Percentiles rank a stretch among this genome's conserved stretches.
Conservation (phyloP, 2,888 invertebrate genomes). For the Sphaerophoria rueppellii region DNA sequence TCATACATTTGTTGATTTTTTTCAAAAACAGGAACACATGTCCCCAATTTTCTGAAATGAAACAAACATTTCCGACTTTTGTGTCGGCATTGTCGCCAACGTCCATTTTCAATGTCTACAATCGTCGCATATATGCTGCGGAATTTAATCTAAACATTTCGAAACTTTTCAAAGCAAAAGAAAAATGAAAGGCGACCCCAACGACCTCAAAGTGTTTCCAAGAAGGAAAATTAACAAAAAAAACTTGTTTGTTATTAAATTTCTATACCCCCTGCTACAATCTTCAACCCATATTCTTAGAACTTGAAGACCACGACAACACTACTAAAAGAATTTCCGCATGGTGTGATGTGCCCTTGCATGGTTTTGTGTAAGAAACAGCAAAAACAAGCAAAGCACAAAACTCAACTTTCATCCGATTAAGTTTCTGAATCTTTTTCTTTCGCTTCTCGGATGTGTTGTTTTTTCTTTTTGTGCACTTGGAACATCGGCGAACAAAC, state of each 20-base stretch:
- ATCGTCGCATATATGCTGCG: conserved; percentile 45
- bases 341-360: conserved; percentile 46
- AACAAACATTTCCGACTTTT: conserved; percentile 19
- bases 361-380: conserved; percentile 31
- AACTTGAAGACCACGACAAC: background rate
- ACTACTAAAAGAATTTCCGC: conserved; percentile 22
- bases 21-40: background rate
- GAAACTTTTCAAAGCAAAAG: conserved; percentile 51
- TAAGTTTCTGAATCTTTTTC: conserved; percentile 63
- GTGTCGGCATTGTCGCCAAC: conserved; percentile 1
- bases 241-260: conserved; percentile 62
- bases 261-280: background rate
- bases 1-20: too few relatives aligned
- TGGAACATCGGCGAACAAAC: background rate
- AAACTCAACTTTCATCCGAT: conserved; percentile 63
- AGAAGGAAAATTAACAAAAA: background rate
- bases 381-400: conserved; percentile 50
- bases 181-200: conserved; percentile 5
- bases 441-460: background rate
- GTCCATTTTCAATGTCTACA: conserved; percentile 49
- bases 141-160: conserved; percentile 69
- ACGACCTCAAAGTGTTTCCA: conserved; percentile 10
- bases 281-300: background rate
- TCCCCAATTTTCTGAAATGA: background rate
- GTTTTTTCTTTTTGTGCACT: conserved; percentile 17